Base-by-base conservation (phyloP, 2,888 invertebrate species). In the Mesochorus sp. region DNA sequence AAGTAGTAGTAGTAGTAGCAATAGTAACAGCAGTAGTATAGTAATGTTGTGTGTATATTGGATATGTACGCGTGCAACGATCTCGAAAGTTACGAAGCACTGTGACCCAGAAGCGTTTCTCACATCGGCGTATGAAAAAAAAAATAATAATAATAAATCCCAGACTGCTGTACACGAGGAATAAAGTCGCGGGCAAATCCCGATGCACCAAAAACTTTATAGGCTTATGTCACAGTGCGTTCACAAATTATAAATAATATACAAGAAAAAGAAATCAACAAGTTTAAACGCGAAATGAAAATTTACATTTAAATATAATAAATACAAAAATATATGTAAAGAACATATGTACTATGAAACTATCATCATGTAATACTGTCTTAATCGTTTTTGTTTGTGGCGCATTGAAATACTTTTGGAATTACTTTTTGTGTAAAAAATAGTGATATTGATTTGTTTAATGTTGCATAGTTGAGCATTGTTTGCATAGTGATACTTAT, bases 91-190 rank as follows among this genome's bases (percentile, higher is more conserved):
- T 55, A 14, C 44, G 12, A 55, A 28, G 39, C 47, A 39, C 24
- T 55, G 49, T 51, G 62, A 64, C 73, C 67, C 51, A 64, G 62
- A 64, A 68, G 55, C 68, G 12, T 51, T 57, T 68, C 68, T 47
- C 17, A 67, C 51, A 1, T 4, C n/a, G 17, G 5, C 37, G 12
- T 10, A 19, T 10, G 47, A 47, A 14, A 6, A 19, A 24, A 21
- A 49, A 51, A 44, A 14, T 19, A 17, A 44, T 42, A 17, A 26
- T 42, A 47, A 28, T 47, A 37, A 34, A 4, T 31, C n/a, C 6
- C 0, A 44, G 24, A 8, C n/a, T n/a, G 39, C 6, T 12, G 12
- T 12, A 39, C n/a, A 12, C 39, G 39, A 39, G 39, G 5, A 39
- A 39, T 39, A 12, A 12, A 39, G 39, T 39, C 14, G 12, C 39